Percentiles rank a stretch among this genome's conserved stretches.
Evolutionary conservation across 1,140 invertebrate species (phyloP).

Genomic region (Drosophila repletoides): DNA sequence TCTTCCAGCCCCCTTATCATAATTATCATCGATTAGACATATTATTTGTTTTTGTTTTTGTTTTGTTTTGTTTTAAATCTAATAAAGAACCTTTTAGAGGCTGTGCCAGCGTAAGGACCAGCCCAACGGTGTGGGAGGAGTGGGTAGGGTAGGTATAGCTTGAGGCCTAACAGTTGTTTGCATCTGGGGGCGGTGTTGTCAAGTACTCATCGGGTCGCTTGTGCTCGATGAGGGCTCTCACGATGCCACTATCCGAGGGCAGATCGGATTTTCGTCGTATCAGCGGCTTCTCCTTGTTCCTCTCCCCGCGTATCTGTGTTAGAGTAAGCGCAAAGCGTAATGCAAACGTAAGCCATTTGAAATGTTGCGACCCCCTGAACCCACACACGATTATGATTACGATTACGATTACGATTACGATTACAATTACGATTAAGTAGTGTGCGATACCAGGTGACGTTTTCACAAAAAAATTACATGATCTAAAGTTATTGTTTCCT

Average conservation of each 20-base stretch:
- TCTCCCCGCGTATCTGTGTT: conserved; percentile 79
- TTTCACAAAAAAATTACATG: conserved; percentile 23
- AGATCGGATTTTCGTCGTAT: conserved; percentile 96
- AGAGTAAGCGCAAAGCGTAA: conserved; percentile 49
- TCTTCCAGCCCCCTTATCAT: conserved; percentile 28
- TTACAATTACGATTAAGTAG: conserved; percentile 20
- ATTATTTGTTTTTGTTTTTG: conserved; percentile 11
- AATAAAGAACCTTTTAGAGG: conserved; percentile 32
- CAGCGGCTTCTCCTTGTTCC: conserved; percentile 92
- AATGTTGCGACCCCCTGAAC: conserved; percentile 2
- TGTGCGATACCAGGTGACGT: conserved; percentile 25
- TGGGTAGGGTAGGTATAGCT: not conserved
- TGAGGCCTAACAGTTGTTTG: conserved; percentile 56
- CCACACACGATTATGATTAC: conserved; percentile 11
- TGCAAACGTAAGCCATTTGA: conserved; percentile 49
- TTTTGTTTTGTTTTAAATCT: conserved; percentile 12
- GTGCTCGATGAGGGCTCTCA: conserved; percentile 95
- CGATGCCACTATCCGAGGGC: conserved; percentile 94
- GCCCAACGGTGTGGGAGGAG: conserved; percentile 5
- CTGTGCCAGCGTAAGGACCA: conserved; percentile 35
- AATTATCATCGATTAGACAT: conserved; percentile 28
- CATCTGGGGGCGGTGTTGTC: conserved; percentile 90
- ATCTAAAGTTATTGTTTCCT: conserved; percentile 8
- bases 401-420: conserved; percentile 21
- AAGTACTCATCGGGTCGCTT: conserved; percentile 93